These are phyloP conservation scores for Actinopyga echinites DNA, from an alignment of 53 echinoderm and acorn worm species.

Conservation along the genomic window DNA sequence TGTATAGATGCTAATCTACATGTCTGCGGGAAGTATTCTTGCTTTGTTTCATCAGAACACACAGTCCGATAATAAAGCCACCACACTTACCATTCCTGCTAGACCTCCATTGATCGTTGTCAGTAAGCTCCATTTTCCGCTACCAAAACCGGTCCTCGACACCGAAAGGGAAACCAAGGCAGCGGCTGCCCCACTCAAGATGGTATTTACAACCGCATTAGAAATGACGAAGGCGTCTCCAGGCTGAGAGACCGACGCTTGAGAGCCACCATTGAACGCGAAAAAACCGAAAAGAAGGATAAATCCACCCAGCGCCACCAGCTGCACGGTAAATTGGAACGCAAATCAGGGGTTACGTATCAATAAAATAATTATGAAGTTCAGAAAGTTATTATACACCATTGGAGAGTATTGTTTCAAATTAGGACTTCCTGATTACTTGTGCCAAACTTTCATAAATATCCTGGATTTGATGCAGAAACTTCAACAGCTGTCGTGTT, in stretches of 20 bases:
- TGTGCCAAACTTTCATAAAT: too few species aligned
- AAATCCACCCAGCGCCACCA: constrained; percentile 79
- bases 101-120: constrained; percentile 90
- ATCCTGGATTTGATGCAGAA: too few species aligned
- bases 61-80: not conserved
- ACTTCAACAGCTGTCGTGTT: too few species aligned
- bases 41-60: too few species aligned
- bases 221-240: constrained; percentile 69
- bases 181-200: constrained; percentile 61
- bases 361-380: too few species aligned
- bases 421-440: too few species aligned
- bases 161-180: constrained; percentile 65
- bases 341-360: not conserved
- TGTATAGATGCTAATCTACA: too few species aligned
- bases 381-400: too few species aligned
- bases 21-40: too few species aligned
- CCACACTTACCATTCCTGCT: constrained; percentile 80
- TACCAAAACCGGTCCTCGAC: constrained; percentile 49
- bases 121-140: constrained; percentile 78
- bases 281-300: constrained; percentile 90
- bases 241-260: constrained; percentile 64
- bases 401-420: too few species aligned
- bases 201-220: constrained; percentile 75
- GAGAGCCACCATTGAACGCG: constrained; percentile 89
- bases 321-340: constrained; percentile 37